Evolutionary conservation across 2,888 invertebrate genomes (phyloP).

Genomic region (Spialia ferax): DNA sequence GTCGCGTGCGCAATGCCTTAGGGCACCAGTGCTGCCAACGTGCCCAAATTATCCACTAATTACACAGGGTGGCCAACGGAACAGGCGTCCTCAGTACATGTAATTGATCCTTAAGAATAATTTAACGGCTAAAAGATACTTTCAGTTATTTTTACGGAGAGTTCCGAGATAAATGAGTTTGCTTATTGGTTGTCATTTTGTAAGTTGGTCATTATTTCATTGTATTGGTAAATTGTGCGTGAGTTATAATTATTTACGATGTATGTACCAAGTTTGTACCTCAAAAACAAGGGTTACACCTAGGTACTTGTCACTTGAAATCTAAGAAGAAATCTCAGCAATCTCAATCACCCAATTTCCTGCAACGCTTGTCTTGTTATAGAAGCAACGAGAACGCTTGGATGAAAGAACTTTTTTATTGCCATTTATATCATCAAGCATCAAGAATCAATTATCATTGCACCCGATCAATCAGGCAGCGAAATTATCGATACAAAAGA

Average conservation of each 20-base stretch:
- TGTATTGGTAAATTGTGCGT: background rate
- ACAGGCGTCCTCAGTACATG: slow-evolving; percentile 56
- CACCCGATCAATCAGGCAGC: slow-evolving; percentile 29
- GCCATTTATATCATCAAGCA: slow-evolving; percentile 18
- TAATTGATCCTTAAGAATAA: slow-evolving; percentile 75
- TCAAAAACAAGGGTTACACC: background rate
- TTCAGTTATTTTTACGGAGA: slow-evolving; percentile 40
- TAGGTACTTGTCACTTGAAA: too few relatives aligned
- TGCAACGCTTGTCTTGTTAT: background rate
- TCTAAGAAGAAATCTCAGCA: too few relatives aligned
- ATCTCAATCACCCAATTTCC: background rate
- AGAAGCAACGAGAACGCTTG: slow-evolving; percentile 1
- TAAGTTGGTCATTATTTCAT: background rate
- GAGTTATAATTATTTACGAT: background rate
- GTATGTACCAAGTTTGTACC: background rate
- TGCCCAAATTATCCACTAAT: slow-evolving; percentile 70
- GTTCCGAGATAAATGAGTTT: slow-evolving; percentile 11
- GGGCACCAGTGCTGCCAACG: slow-evolving; percentile 66
- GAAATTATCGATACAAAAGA: slow-evolving; percentile 35
- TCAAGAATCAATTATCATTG: slow-evolving; percentile 36
- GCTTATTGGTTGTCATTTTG: background rate
- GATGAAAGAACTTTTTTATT: slow-evolving; percentile 24
- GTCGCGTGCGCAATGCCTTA: slow-evolving; percentile 66
- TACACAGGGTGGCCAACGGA: slow-evolving; percentile 69
- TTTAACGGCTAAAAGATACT: slow-evolving; percentile 64